Percentiles rank a stretch among this genome's conserved stretches.
phyloP scores from a whole-genome alignment of 2,888 invertebrate genomes.

The Phortica okadai region DNA sequence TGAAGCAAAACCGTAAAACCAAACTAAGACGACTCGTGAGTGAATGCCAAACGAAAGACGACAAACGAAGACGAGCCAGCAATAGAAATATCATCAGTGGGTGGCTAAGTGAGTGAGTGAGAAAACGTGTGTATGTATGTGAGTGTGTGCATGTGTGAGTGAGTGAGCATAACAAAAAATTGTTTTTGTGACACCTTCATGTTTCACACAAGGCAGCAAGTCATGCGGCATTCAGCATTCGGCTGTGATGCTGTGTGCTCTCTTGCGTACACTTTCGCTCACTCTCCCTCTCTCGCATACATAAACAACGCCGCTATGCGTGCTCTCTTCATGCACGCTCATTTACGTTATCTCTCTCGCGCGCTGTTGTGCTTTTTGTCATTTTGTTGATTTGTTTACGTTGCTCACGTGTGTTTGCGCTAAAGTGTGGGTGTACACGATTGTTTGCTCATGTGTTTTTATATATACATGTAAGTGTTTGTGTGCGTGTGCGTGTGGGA shows the following conservation, averaged over 20 bases:
- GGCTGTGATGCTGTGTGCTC: background rate
- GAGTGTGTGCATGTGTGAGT: slow-evolving; percentile 62
- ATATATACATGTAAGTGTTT: slow-evolving; percentile 2
- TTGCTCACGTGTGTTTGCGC: slow-evolving; percentile 28
- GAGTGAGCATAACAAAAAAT: slow-evolving; percentile 34
- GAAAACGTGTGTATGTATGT: slow-evolving; percentile 37
- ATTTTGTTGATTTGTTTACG: slow-evolving; percentile 16
- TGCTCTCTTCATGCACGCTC: background rate
- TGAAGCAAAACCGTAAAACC: background rate
- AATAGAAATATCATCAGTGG: background rate
- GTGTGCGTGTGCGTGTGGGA: background rate
- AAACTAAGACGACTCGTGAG: background rate
- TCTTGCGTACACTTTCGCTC: background rate
- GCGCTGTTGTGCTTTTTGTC: background rate
- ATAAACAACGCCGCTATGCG: background rate
- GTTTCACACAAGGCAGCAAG: background rate
- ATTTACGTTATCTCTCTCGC: background rate
- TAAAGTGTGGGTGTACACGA: background rate
- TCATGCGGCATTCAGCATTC: background rate
- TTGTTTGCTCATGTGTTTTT: background rate
- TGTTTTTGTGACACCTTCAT: slow-evolving; percentile 60
- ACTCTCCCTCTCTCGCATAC: slow-evolving; percentile 12
- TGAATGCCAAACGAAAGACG: background rate
- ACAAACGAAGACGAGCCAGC: background rate
- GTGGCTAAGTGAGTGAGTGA: background rate